Evolutionary conservation across 2,888 invertebrate genomes (phyloP), one percentile per base, ranked within the genome.

Genomic region (Amphiduros pacificus): DNA sequence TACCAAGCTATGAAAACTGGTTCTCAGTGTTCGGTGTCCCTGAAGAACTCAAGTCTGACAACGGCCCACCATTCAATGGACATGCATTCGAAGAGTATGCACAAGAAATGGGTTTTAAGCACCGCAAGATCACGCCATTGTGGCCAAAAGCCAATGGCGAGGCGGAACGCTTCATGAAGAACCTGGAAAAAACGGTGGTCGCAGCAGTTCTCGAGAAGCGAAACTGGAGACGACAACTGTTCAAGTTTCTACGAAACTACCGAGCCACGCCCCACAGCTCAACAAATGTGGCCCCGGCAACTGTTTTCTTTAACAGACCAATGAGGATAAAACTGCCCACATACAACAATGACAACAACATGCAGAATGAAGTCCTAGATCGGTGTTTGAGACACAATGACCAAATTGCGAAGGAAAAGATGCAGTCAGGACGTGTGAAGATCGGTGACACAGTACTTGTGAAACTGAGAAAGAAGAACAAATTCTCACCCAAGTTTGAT

Each of bases 111-210:
- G 55, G 29, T 14, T 48, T 32, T 5, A 31, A 26, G 2, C 57
- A 57, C n/a, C 2, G 22, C 2, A 32, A 51, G 20, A 40, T 31
- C 4, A 48, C 40, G 9, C 61, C 61, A 5, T 51, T 41, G 4
- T 55, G 50, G 49, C 61, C 55, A 2, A 24, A 61, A 36, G 49
- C 32, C 20, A 61, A 61, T 31, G 61, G 52, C 1, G 61, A 57
- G 29, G 61, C 50, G 1, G 55, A 61, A 32, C 24, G 60, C 20
- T 44, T 54, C 5, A 60, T 31, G 14, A 6, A 24, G 14, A 55
- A 55, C 1, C 9, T 61, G 2, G 11, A 48, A 2, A 56, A 56
- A 29, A 6, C 17, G 1, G 20, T 56, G 14, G 5, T 11, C 5
- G 48, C 29, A 17, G 56, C 49, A 1, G 4, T 14, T 4, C 22